phyloP scores from a whole-genome alignment of 2,797 vertebrate genomes.

The Balearica regulorum region DNA sequence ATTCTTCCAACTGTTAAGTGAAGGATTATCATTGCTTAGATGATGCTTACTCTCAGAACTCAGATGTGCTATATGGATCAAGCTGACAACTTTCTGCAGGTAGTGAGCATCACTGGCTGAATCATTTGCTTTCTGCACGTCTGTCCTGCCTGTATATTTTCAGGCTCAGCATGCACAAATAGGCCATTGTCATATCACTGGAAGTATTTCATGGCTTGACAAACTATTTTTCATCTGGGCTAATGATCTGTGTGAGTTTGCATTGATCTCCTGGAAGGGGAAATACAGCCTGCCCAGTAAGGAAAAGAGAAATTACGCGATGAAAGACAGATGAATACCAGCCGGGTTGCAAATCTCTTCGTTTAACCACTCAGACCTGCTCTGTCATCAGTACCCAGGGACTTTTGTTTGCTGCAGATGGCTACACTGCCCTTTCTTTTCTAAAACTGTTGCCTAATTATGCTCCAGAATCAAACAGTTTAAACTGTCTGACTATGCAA shows the following conservation, averaged over 20 bases:
- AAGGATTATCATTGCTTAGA: slow-evolving; percentile 23
- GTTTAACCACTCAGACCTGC: neutral
- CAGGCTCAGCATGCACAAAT: neutral
- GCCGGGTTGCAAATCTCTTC: neutral
- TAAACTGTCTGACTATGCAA: neutral
- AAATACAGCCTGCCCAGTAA: neutral
- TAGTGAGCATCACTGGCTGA: neutral
- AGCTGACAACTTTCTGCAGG: slow-evolving; percentile 10
- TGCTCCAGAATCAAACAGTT: neutral
- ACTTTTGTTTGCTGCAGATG: neutral
- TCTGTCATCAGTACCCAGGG: neutral
- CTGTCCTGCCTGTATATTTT: neutral
- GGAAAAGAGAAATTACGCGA: neutral
- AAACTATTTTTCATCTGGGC: slow-evolving; percentile 27
- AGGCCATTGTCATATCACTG: neutral
- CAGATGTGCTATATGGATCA: slow-evolving; percentile 13
- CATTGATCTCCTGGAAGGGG: neutral
- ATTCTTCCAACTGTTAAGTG: neutral
- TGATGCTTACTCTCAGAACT: slow-evolving; percentile 3
- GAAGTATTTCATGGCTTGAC: slow-evolving; percentile 9
- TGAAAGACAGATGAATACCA: neutral
- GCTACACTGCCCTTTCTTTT: neutral
- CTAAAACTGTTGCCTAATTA: neutral
- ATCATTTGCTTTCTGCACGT: neutral
- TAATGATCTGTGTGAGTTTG: slow-evolving; percentile 1